These are phyloP conservation scores for Melanargia galathea DNA, from an alignment of 2,888 invertebrate genomes.

Conservation along the genomic window DNA sequence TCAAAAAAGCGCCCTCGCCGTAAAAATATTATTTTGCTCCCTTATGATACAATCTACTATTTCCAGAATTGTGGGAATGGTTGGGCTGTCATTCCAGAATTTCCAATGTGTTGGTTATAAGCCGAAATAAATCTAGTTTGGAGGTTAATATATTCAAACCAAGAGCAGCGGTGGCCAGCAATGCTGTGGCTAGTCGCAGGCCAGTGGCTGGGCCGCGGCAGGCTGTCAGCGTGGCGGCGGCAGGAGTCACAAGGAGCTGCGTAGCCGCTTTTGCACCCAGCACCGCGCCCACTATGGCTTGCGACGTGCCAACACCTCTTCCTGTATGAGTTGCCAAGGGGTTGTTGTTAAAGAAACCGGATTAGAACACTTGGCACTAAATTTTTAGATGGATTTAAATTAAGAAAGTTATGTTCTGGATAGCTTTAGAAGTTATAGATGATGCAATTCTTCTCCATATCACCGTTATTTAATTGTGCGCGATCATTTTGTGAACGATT, in stretches of 20 bases:
- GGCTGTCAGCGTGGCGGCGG: slow-evolving; percentile 44
- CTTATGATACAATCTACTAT: too few relatives aligned
- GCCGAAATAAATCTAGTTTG: too few relatives aligned
- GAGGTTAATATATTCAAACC: slow-evolving; percentile 41
- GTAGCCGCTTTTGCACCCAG: slow-evolving; percentile 69
- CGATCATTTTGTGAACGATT: too few relatives aligned
- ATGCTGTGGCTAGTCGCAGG: slow-evolving; percentile 57
- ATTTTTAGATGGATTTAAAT: background rate
- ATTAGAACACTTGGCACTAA: background rate
- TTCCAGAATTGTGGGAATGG: too few relatives aligned
- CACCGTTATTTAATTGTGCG: too few relatives aligned
- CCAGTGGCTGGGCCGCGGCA: slow-evolving; percentile 56
- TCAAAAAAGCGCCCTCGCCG: too few relatives aligned
- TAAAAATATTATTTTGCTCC: too few relatives aligned
- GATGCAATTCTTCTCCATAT: too few relatives aligned
- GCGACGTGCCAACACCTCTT: slow-evolving; percentile 53
- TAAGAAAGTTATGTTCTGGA: too few relatives aligned
- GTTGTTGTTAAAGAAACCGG: background rate
- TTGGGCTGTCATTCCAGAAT: too few relatives aligned
- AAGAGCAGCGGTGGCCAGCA: slow-evolving; percentile 58
- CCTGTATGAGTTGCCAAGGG: slow-evolving; percentile 15
- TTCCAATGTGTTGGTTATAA: too few relatives aligned
- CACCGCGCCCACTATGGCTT: slow-evolving; percentile 63
- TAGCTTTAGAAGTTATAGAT: background rate
- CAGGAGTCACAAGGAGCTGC: slow-evolving; percentile 62